Percentiles rank a stretch among this genome's conserved stretches.
Evolutionary conservation across 2,888 invertebrate genomes (phyloP).

Genomic region (Ormia ochracea): DNA sequence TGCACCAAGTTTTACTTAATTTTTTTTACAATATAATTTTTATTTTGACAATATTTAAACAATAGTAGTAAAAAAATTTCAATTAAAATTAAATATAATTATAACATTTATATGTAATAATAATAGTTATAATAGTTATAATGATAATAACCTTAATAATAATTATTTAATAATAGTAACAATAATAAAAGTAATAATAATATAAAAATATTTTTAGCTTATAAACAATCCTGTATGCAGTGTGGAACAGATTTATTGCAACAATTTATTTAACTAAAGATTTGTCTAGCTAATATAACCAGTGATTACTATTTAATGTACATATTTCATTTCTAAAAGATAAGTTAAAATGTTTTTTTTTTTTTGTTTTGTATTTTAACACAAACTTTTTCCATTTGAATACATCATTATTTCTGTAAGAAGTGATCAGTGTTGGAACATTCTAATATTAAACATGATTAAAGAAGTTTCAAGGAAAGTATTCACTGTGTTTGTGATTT

Average conservation of each 20-base stretch:
- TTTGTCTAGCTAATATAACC: conserved; percentile 40
- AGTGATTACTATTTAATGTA: not conserved
- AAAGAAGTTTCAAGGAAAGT: conserved; percentile 8
- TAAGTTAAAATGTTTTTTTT: conserved; percentile 1
- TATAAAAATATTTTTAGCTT: conserved; percentile 46
- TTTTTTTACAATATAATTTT: conserved; percentile 52
- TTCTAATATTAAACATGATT: not conserved
- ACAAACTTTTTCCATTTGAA: not conserved
- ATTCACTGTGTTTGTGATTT: not conserved
- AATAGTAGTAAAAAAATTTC: too few species aligned
- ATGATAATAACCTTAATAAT: too few species aligned
- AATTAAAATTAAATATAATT: too few species aligned
- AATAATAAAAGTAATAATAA: too few species aligned
- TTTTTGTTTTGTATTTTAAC: too few species aligned
- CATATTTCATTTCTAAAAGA: not conserved
- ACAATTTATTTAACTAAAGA: conserved; percentile 26
- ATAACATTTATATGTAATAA: too few species aligned
- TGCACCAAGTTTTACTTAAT: conserved; percentile 45
- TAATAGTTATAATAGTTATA: too few species aligned
- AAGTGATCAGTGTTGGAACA: not conserved
- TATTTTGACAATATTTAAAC: too few species aligned
- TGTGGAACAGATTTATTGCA: conserved; percentile 49
- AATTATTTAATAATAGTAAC: too few species aligned
- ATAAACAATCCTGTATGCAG: conserved; percentile 45
- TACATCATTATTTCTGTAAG: not conserved